Base-by-base conservation (phyloP, 2,888 invertebrate genomes). In the Homarus gammarus region DNA sequence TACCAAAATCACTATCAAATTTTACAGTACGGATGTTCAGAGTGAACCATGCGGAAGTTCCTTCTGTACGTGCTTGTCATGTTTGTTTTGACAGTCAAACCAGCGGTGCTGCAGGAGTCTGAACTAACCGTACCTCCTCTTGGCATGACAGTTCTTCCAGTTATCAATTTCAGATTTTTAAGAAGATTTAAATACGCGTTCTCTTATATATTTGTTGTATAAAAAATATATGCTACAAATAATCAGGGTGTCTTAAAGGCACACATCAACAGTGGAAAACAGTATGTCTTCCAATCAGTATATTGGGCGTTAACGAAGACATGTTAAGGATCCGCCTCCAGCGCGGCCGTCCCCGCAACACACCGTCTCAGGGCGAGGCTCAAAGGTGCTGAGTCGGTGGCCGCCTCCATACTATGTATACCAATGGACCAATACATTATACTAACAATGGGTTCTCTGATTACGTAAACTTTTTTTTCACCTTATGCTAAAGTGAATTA, bases 31-130 rank as follows among this genome's bases (percentile, higher is more conserved):
- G 18, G 33, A 36, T 40, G 38, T 38, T 2, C 15, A 49, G 12
- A 49, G 70, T 70, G 38, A 44, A 15, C 49, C 44, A 75, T 44
- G 49, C 75, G 75, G 75, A 75, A 75, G 75, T 36, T 40, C 31
- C 49, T n/a, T 44, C 75, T n/a, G 38, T 75, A 75, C 75, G 75
- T 49, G 75, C 75, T 75, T 22, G 75, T 75, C 75, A 75, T 75
- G 75, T 75, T 75, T 75, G 44, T 75, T 75, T 40, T 75, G 44
- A 44, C 75, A 75, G 75, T 44, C 44, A 44, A 27, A 27, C 49
- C 44, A 40, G 40, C 44, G 31, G 70, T n/a, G 70, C 31, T 5
- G 49, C 44, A 10, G 27, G 75, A n/a, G n/a, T 8, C 44, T 15
- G 22, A 1, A 75, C 10, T 22, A 12, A 6, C 27, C 27, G 75